Base-by-base conservation (phyloP, 2,797 vertebrate genomes). In the Anguilla obscura region DNA sequence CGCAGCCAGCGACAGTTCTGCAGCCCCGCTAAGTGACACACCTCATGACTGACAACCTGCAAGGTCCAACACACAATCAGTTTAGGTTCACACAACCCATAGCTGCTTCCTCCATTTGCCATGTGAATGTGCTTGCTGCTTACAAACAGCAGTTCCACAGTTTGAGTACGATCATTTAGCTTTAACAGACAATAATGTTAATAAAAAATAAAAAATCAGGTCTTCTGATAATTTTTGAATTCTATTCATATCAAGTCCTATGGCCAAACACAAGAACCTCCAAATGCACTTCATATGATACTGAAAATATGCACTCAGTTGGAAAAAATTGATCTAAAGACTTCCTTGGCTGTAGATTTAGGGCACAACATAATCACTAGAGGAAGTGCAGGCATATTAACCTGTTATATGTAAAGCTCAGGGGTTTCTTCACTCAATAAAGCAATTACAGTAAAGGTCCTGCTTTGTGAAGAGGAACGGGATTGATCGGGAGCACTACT, bases 1-100 rank as follows among this genome's bases (percentile, higher is more conserved):
- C 93, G 92, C 84, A 96, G 95, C 95, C 95, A 96, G 86, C 95
- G 93, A 60, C 96, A 96, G 1, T 90, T 92, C 80, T 95, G 94
- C 92, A 95, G 90, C 86, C 95, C 96, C 54, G 96, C 93, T 89
- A 96, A 93, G 86, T 94, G 95, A 87, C 94, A 94, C 85, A 95
- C 93, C 87, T 95, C 95, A 0, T 96, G 95, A 0, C 95, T 95
- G 0, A 92, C 92, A 89, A 94, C 93, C 95, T 95, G 86, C 1
- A 0, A 7, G 84, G 79, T 50, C 36, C 40, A 76, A 40, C 21
- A 50, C 40, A 48, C 79, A 12, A 3, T 50, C 21, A 24, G 3
- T 82, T 50, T 9, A 50, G 18, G 40, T 8, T 48, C n/a, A n/a
- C 40, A 50, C 79, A 80, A n/a, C 36, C 76, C 76, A 21, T 79